phyloP scores from a whole-genome alignment of 92 coral and sea anemone species.

The Siderastrea siderea region DNA sequence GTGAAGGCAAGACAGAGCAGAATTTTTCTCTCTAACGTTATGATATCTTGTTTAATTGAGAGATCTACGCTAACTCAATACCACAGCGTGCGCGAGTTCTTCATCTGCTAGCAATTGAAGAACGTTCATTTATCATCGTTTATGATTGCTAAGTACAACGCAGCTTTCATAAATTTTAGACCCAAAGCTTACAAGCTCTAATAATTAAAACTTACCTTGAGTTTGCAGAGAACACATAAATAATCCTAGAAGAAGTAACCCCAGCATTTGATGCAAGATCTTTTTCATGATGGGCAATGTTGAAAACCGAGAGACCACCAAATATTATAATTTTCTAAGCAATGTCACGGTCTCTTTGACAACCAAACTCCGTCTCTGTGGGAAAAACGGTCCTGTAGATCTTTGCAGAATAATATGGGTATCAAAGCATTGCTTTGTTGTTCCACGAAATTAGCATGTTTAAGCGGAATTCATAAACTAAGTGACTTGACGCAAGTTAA shows the following conservation, averaged over 20 bases:
- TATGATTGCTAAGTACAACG: neutral
- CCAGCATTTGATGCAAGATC: neutral
- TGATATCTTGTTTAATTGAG: neutral
- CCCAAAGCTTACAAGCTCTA: neutral
- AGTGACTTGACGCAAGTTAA: neutral
- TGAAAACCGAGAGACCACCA: neutral
- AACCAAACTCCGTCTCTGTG: neutral
- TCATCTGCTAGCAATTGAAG: neutral
- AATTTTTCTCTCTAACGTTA: neutral
- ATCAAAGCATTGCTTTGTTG: neutral
- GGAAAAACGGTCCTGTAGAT: no score
- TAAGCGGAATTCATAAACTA: conserved; percentile 3
- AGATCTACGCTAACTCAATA: neutral
- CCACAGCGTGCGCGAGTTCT: neutral
- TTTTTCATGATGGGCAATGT: neutral
- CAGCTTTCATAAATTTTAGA: neutral
- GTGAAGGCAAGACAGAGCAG: neutral
- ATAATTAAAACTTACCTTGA: neutral
- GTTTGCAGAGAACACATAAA: neutral
- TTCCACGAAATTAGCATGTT: conserved; percentile 5
- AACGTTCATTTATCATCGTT: neutral
- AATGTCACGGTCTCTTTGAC: conserved; percentile 4
- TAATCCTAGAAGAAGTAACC: conserved; percentile 3
- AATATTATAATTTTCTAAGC: neutral
- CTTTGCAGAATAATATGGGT: neutral